Evolutionary conservation across 2,113 vertebrate genomes (phyloP).

Genomic region (Dromiciops gliroides): DNA sequence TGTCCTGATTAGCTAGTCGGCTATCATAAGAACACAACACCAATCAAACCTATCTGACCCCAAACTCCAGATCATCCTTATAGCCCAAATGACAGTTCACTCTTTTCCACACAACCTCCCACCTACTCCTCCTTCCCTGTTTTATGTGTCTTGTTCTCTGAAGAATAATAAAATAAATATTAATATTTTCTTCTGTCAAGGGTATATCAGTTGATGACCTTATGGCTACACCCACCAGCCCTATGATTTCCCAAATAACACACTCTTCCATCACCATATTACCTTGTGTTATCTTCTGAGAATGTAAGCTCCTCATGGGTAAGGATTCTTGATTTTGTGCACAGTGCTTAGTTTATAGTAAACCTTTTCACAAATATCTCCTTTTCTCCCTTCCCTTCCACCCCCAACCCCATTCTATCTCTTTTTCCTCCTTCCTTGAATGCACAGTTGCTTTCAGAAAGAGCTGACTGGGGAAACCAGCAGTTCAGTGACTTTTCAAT

Average conservation of each 20-base stretch:
- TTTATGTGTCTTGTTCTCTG: neutral
- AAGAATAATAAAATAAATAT: neutral
- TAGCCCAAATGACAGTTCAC: neutral
- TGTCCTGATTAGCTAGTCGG: neutral
- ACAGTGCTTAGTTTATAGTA: neutral
- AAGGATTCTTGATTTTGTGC: neutral
- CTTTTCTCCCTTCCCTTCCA: rapidly evolving
- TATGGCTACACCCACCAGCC: neutral
- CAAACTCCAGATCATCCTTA: neutral
- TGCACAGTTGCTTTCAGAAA: neutral
- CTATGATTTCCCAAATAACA: neutral
- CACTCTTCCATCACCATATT: neutral
- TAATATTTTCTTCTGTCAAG: neutral
- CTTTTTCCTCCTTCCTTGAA: neutral
- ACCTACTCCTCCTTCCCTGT: neutral
- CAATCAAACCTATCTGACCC: neutral
- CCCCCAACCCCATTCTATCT: no score
- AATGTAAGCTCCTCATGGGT: neutral
- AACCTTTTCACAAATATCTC: neutral
- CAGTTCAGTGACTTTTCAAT: neutral
- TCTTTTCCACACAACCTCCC: neutral
- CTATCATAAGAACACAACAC: neutral
- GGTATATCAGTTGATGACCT: neutral
- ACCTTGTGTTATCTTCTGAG: neutral
- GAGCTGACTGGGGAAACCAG: neutral